phyloP scores from a whole-genome alignment of 2,797 vertebrate genomes.

The Onychomys torridus region DNA sequence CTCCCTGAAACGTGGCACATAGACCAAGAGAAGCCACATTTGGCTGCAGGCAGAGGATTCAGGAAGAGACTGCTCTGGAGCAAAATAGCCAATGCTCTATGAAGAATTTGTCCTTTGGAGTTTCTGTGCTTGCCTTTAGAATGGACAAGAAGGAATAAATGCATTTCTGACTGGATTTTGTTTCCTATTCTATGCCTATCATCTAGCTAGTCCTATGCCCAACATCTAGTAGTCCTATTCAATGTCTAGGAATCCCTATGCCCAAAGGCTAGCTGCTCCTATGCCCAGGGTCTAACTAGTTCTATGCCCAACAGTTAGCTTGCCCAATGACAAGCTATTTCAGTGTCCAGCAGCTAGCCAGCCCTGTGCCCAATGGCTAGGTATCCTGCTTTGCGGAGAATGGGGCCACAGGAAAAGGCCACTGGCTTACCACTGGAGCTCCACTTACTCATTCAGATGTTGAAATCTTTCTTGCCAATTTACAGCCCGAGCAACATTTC shows the following conservation, averaged over 20 bases:
- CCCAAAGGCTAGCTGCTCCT: background rate
- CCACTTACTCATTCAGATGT: conserved; percentile 97
- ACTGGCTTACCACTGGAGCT: conserved; percentile 6
- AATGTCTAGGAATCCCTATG: background rate
- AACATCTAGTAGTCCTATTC: background rate
- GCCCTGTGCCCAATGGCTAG: background rate
- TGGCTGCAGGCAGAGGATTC: background rate
- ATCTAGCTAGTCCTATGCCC: background rate
- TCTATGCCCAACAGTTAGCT: background rate
- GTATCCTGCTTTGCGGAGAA: conserved; percentile 9
- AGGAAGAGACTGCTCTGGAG: background rate
- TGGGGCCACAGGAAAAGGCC: conserved; percentile 20
- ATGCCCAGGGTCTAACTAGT: background rate
- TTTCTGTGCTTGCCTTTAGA: conserved; percentile 21
- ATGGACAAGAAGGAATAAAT: background rate
- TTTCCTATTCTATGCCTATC: background rate
- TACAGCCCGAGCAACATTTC: conserved; percentile 93
- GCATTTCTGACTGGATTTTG: conserved; percentile 25
- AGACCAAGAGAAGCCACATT: background rate
- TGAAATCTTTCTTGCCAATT: conserved; percentile 98
- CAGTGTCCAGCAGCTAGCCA: background rate
- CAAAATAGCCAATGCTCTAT: background rate
- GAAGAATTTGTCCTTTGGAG: background rate
- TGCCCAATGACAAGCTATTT: background rate
- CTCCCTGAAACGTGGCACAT: background rate